phyloP scores from a whole-genome alignment of 2,113 vertebrate species.

The Diglossa brunneiventris region DNA sequence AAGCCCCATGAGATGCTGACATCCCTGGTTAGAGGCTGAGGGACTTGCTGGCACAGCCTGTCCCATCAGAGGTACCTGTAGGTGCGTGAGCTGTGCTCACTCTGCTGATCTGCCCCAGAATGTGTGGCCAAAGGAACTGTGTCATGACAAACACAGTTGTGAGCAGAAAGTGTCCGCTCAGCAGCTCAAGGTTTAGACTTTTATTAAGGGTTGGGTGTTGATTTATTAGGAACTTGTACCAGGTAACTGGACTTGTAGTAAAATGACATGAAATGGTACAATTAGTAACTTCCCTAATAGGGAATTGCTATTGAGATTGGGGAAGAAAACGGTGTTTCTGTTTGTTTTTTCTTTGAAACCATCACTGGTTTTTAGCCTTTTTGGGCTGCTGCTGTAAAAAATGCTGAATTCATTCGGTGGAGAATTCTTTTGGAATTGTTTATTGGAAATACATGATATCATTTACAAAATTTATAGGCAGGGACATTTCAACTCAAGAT shows the following conservation, averaged over 20 bases:
- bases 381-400: background rate
- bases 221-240: background rate
- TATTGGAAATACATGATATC: background rate
- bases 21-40: background rate
- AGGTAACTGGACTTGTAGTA: background rate
- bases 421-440: background rate
- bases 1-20: background rate
- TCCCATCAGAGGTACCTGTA: fast-evolving
- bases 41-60: fast-evolving
- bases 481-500: background rate
- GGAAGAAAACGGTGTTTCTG: background rate
- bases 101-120: fast-evolving
- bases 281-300: background rate
- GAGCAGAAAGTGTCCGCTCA: background rate
- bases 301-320: background rate
- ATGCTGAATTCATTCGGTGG: background rate
- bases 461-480: background rate
- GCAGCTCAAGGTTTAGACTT: background rate
- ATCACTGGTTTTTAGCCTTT: background rate
- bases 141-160: fast-evolving
- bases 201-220: background rate
- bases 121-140: fast-evolving
- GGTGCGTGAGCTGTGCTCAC: fast-evolving
- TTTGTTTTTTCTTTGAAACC: background rate
- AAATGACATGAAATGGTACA: background rate